Conservation (phyloP, 2,888 invertebrate species). For the Arge pagana region DNA sequence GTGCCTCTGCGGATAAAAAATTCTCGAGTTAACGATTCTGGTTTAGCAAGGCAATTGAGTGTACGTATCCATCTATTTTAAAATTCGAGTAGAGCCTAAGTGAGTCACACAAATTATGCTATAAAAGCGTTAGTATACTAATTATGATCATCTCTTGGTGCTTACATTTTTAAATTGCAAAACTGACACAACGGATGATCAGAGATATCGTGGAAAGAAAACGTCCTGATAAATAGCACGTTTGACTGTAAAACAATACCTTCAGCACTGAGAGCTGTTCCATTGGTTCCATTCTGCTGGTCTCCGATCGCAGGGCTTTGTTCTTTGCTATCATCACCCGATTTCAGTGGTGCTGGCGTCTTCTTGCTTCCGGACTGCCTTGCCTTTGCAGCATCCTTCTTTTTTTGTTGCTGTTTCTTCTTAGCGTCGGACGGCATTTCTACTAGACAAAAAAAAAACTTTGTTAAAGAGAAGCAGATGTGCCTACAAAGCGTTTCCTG, state of each 20-base stretch:
- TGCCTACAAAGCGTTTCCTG: too few relatives aligned
- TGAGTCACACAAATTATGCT: too few relatives aligned
- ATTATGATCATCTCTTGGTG: background rate
- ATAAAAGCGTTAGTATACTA: too few relatives aligned
- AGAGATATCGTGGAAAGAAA: too few relatives aligned
- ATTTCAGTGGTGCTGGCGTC: slow-evolving; percentile 38
- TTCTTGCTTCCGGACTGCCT: slow-evolving; percentile 61
- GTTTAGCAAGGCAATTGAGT: slow-evolving; percentile 1
- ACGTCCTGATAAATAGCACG: too few relatives aligned
- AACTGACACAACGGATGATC: too few relatives aligned
- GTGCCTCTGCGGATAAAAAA: slow-evolving; percentile 67
- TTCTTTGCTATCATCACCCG: slow-evolving; percentile 62
- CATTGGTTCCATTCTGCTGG: slow-evolving; percentile 62
- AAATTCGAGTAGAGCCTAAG: too few relatives aligned
- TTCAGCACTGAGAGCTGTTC: slow-evolving; percentile 69
- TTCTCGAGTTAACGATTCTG: slow-evolving; percentile 50
- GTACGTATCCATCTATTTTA: slow-evolving; percentile 1
- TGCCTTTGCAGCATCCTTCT: slow-evolving; percentile 90
- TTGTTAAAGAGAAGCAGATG: slow-evolving; percentile 3
- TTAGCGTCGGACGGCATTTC: slow-evolving; percentile 98
- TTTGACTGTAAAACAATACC: slow-evolving; percentile 64
- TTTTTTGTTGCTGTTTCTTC: slow-evolving; percentile 96
- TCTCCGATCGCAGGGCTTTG: slow-evolving; percentile 56
- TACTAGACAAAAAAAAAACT: slow-evolving; percentile 21
- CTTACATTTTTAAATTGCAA: too few relatives aligned